Conservation (phyloP, 1,140 invertebrate genomes). For the Paralvinella palmiformis region DNA sequence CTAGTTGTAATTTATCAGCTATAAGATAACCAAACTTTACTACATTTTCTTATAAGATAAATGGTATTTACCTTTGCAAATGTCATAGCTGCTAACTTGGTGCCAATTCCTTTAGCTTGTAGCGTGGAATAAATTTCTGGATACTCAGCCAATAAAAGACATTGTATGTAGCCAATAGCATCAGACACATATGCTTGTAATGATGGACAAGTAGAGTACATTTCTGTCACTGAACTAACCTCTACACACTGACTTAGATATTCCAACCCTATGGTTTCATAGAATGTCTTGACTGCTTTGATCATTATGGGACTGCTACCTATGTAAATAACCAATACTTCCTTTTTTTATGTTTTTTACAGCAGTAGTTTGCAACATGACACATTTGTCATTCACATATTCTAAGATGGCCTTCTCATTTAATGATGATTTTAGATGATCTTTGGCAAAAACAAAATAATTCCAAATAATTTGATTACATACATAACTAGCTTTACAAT, state of each 20-base stretch:
- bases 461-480: too few species aligned
- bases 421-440: too few species aligned
- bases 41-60: neutral
- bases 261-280: conserved; percentile 26
- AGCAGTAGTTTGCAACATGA: neutral
- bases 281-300: conserved; percentile 14
- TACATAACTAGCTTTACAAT: too few species aligned
- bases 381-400: neutral
- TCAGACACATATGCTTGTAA: conserved; percentile 32
- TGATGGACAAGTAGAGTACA: conserved; percentile 29
- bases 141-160: conserved; percentile 26
- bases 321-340: too few species aligned
- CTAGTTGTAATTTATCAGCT: neutral
- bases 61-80: conserved; percentile 31
- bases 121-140: conserved; percentile 26
- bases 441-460: too few species aligned
- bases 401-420: too few species aligned
- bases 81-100: conserved; percentile 23
- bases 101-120: conserved; percentile 20
- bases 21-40: neutral
- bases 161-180: conserved; percentile 34
- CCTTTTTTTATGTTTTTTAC: neutral
- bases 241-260: conserved; percentile 29
- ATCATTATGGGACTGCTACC: too few species aligned
- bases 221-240: conserved; percentile 24